Evolutionary conservation across 2,888 invertebrate species (phyloP), one percentile per base, ranked within the genome.

Genomic region (Pristionchus exspectatus): DNA sequence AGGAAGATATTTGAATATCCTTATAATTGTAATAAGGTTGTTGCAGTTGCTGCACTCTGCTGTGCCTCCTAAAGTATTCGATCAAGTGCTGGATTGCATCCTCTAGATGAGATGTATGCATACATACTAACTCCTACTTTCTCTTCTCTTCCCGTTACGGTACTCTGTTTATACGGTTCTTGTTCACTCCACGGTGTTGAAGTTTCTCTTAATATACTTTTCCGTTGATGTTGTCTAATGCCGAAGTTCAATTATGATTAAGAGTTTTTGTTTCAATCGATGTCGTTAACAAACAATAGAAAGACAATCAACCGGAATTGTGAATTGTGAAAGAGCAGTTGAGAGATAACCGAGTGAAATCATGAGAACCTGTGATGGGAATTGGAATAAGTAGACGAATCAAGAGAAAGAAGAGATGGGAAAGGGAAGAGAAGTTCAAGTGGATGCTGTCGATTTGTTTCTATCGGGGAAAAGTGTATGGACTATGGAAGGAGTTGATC

Each of bases 381-480:
- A 81, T 81, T 54, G 50, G 54, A 81, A 81, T 81, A 81, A 81
- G 81, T 81, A 81, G 63, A n/a, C 27, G 27, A 83, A 38, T 44
- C 83, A n/a, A 54, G 83, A 83, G 54, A 83, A n/a, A 18, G 44
- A 87, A 44, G 14, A 69, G 54, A 56, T 30, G 87, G 38, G 18
- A 56, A 24, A 44, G 7, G n/a, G 33, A 88, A 16, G 30, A n/a
- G 56, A 33, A 87, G 30, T 38, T 87, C 87, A 88, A 74, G 87
- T 88, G 27, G 87, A 88, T 30, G 87, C 21, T 18, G 72, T 33
- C 30, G 87, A 83, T 27, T 59, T 66, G 33, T 30, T 27, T 18
- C 50, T 81, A 54, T 72, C 69, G 54, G 89, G 89, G 50, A 89
- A 89, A 38, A 89, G 66, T 24, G 89, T 83, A 30, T 89, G 89